Percentiles rank a stretch among this genome's conserved stretches.
Conservation (phyloP, 2,888 invertebrate genomes). For the Rotaria sp. region DNA sequence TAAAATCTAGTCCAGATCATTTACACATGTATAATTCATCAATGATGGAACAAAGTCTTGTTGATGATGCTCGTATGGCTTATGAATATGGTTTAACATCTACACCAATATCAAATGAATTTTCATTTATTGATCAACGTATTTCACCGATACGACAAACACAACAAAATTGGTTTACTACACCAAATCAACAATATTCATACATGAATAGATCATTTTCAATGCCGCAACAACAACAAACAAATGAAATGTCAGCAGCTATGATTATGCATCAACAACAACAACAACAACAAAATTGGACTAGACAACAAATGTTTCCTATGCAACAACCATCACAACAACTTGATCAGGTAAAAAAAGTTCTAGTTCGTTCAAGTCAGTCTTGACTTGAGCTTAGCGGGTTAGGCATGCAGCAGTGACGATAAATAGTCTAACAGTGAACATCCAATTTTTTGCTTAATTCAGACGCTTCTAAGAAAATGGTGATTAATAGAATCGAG, state of each 20-base stretch:
- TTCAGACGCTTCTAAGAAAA: too few relatives aligned
- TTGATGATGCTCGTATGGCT: neutral
- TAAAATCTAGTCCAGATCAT: neutral
- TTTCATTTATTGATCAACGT: conserved; percentile 27
- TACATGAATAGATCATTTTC: neutral
- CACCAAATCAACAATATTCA: neutral
- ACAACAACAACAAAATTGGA: neutral
- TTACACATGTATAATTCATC: neutral
- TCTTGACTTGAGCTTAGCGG: too few relatives aligned
- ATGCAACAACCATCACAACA: neutral
- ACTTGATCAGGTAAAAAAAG: neutral
- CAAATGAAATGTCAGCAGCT: neutral
- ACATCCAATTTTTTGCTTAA: too few relatives aligned
- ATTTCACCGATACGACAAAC: neutral
- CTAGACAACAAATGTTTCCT: conserved; percentile 1
- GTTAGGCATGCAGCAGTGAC: too few relatives aligned
- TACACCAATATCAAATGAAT: neutral
- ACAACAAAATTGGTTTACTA: neutral
- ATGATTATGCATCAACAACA: neutral
- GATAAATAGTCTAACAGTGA: too few relatives aligned
- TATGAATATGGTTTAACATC: conserved; percentile 19
- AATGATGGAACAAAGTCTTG: conserved; percentile 5
- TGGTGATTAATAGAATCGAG: too few relatives aligned
- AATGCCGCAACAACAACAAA: conserved; percentile 20
- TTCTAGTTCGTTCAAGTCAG: too few relatives aligned